Conservation (phyloP, 2,888 invertebrate genomes). For the Tenthredo notha region DNA sequence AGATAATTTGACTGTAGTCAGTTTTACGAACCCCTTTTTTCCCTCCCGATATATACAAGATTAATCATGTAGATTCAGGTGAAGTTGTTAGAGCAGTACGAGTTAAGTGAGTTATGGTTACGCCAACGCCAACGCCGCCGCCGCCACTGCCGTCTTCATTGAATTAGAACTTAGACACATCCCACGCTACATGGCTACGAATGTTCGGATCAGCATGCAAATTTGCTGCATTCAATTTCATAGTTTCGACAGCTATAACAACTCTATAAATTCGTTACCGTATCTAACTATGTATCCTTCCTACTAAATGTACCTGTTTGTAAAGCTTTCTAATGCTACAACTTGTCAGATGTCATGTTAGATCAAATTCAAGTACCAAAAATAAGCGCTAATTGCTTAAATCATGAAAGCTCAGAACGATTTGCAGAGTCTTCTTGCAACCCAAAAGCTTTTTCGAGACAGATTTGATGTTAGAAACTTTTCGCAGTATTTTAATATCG, state of each 20-base stretch:
- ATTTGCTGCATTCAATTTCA: conserved; percentile 75
- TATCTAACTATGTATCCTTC: background rate
- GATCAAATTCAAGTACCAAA: background rate
- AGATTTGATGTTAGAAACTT: background rate
- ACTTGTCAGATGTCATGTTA: background rate
- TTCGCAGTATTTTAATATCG: background rate
- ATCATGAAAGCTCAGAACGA: background rate
- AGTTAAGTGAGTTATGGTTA: conserved; percentile 72
- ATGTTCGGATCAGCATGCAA: conserved; percentile 72
- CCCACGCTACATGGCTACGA: conserved; percentile 61
- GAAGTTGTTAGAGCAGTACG: conserved; percentile 69
- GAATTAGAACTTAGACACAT: conserved; percentile 74
- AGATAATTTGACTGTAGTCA: background rate
- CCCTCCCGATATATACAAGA: conserved; percentile 54
- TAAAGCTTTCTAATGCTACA: background rate
- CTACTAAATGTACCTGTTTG: background rate
- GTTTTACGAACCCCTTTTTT: background rate
- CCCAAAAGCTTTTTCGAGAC: background rate
- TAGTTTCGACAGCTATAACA: conserved; percentile 75
- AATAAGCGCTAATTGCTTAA: background rate
- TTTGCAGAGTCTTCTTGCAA: background rate
- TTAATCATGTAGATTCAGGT: conserved; percentile 66
- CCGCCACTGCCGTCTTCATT: conserved; percentile 68
- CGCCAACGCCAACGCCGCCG: conserved; percentile 62
- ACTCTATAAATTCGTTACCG: conserved; percentile 68